Evolutionary conservation across 2,113 vertebrate genomes (phyloP).

Genomic region (Tenebrosternarchus preto): DNA sequence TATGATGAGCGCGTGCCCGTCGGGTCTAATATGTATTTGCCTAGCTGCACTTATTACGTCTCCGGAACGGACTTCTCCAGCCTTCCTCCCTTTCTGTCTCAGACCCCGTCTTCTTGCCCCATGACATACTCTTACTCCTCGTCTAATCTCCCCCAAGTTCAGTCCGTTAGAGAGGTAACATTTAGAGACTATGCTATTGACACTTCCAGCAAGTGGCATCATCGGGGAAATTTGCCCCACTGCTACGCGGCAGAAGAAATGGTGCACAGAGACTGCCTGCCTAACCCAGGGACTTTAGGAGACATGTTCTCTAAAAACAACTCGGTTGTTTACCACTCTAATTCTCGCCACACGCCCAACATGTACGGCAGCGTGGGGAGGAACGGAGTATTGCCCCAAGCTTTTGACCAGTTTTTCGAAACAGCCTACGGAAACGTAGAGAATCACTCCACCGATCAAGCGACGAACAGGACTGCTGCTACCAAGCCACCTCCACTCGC

Average conservation of each 20-base stretch:
- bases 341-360: slow-evolving; percentile 81
- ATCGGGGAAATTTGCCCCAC: slow-evolving; percentile 91
- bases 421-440: slow-evolving; percentile 88
- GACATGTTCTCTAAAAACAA: slow-evolving; percentile 90
- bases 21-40: slow-evolving; percentile 98
- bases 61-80: slow-evolving; percentile 96
- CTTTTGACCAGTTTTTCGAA: slow-evolving; percentile 98
- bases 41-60: slow-evolving; percentile 99
- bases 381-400: slow-evolving; percentile 96
- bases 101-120: slow-evolving; percentile 96
- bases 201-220: slow-evolving; percentile 94
- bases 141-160: slow-evolving; percentile 94
- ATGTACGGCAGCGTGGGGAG: slow-evolving; percentile 91
- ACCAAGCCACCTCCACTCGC: slow-evolving; percentile 78
- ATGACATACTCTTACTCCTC: slow-evolving; percentile 96
- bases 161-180: slow-evolving; percentile 96
- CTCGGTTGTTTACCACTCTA: slow-evolving; percentile 82
- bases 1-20: slow-evolving; percentile 97
- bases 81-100: slow-evolving; percentile 97
- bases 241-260: slow-evolving; percentile 93
- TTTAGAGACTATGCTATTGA: slow-evolving; percentile 99
- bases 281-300: slow-evolving; percentile 83
- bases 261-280: slow-evolving; percentile 94
- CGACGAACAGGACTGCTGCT: slow-evolving; percentile 77
- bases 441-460: slow-evolving; percentile 78